Base-by-base conservation (phyloP, 2,888 invertebrate species). In the Caenorhabditis sulstoni region DNA sequence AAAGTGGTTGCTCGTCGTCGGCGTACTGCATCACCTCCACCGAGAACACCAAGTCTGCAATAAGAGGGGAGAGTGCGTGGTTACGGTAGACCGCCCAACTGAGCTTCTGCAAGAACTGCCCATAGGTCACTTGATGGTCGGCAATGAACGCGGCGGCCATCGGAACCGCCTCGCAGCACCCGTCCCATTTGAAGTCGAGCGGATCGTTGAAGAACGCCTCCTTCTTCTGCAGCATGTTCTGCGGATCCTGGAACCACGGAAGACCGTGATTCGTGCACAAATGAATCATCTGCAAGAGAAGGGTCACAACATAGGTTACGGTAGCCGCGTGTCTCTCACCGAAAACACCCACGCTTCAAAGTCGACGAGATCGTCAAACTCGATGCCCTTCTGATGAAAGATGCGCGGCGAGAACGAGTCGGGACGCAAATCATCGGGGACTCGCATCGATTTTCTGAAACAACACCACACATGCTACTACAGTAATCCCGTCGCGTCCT, bases 341-440 rank as follows among this genome's bases (percentile, higher is more conserved):
- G 71, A 50, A 57, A 49, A 71, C 29, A 71, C 18, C 71, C 71
- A 71, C 29, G 62, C 37, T 41, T 71, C 71, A 20, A 64, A 64
- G 12, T 71, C 71, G 12, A 64, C 64, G 62, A 64, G 62, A 18
- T 49, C 45, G 41, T 71, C 71, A 23, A 57, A 64, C 29, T 41
- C 18, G 11, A 37, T 14, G n/a, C 39, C 55, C 29, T 49, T 55
- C 35, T 44, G 23, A 39, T 71, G 71, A 41, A 64, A 71, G n/a
- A 57, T 41, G 35, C 71, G 47, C 0, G 71, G 71, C 39, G 71
- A 57, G 23, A 71, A 71, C 12, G 49, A 39, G 20, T 71, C 62
- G 5, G 55, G 47, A 12, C 16, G 35, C 18, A 55, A 8, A 11
- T 57, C 49, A 7, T 64, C 50, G 5, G 57, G n/a, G n/a, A n/a